A percentile compares a stretch with the other conserved stretches of the same genome.
Conservation (phyloP, 2,888 invertebrate species). For the Lycocerus yunnanus region DNA sequence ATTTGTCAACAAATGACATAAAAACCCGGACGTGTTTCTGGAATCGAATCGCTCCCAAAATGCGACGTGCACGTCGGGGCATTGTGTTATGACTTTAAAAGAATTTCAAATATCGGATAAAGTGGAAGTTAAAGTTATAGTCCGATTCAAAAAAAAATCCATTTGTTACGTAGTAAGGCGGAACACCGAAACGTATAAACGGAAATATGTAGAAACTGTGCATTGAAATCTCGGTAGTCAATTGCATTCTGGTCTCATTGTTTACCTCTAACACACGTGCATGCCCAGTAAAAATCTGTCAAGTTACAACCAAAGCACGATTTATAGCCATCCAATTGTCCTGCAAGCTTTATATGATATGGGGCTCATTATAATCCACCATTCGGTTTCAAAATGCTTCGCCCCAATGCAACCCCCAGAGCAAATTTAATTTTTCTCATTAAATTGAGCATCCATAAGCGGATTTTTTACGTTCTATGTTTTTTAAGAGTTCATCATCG, state of each 20-base stretch:
- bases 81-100: conserved; percentile 21
- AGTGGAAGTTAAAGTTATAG: background rate
- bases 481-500: background rate
- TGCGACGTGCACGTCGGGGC: conserved; percentile 21
- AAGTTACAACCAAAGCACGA: conserved; percentile 30
- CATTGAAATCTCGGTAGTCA: conserved; percentile 14
- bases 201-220: conserved; percentile 13
- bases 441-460: background rate
- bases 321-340: conserved; percentile 26
- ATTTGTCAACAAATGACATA: conserved; percentile 27
- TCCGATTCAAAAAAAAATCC: conserved; percentile 19
- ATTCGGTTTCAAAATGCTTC: background rate
- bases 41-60: background rate
- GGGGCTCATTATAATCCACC: conserved; percentile 19
- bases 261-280: conserved; percentile 34
- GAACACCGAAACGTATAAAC: conserved; percentile 21
- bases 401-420: background rate
- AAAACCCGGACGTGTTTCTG: conserved; percentile 18
- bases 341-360: conserved; percentile 21
- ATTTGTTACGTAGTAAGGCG: conserved; percentile 22
- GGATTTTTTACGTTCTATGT: background rate
- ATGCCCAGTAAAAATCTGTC: conserved; percentile 33
- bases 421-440: background rate
- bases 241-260: conserved; percentile 28
- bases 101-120: background rate